Conservation (phyloP, 2,797 vertebrate species). For the Chaunax sp. region DNA sequence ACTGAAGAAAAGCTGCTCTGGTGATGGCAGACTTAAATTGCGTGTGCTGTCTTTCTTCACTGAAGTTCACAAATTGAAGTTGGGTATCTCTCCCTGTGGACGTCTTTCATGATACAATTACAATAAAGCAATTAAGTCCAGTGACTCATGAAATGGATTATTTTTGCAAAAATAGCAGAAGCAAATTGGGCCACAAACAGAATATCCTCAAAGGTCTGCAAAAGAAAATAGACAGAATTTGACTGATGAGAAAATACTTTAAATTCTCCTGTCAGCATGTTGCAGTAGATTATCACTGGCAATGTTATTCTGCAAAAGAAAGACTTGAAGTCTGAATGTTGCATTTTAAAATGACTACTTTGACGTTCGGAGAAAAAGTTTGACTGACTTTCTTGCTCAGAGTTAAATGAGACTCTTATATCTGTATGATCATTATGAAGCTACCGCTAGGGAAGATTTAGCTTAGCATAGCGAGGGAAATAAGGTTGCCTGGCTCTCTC, state of each 20-base stretch:
- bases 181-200: slow-evolving; percentile 56
- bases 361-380: too few relatives aligned
- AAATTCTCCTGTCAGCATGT: slow-evolving; percentile 15
- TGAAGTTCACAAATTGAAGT: slow-evolving; percentile 62
- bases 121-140: slow-evolving; percentile 73
- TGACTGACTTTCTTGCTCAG: background rate
- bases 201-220: slow-evolving; percentile 44
- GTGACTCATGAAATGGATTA: slow-evolving; percentile 79
- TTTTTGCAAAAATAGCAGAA: slow-evolving; percentile 63
- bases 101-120: slow-evolving; percentile 74
- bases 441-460: background rate
- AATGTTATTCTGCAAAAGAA: background rate
- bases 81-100: slow-evolving; percentile 66
- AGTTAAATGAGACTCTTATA: slow-evolving; percentile 1
- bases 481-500: background rate
- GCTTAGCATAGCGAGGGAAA: slow-evolving; percentile 5
- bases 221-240: slow-evolving; percentile 26
- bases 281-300: background rate
- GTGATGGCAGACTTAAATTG: slow-evolving; percentile 31
- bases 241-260: slow-evolving; percentile 29
- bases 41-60: slow-evolving; percentile 48
- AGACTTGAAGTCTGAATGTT: background rate
- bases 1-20: slow-evolving; percentile 12
- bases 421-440: background rate
- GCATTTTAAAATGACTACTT: too few relatives aligned